Evolutionary conservation across 2,888 invertebrate genomes (phyloP), one percentile per base, ranked within the genome.

Genomic region (Meiosimyza decipiens): DNA sequence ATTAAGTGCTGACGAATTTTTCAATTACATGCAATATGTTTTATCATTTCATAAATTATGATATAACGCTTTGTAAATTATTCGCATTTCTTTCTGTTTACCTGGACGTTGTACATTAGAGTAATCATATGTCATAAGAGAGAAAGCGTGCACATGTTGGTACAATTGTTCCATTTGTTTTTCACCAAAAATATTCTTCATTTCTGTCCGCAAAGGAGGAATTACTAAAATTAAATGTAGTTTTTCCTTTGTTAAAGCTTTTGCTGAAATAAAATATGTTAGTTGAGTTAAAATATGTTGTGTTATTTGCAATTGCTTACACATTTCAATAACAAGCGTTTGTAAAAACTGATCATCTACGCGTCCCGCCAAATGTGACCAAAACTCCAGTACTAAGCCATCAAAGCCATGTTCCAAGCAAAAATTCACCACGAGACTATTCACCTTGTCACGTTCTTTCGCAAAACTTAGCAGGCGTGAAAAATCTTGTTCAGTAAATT

Each of bases 61-160:
- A 28, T 28, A 28, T 28, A 22, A 22, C 22, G 5, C 49, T 40
- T 40, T 15, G 7, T 52, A 50, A 11, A 51, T 16, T 16, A 65
- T 11, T n/a, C 13, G 1, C 1, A 47, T 6, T 49, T 59, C 51
- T 22, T 22, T 12, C 22, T 28, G 16, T 73, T 81, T 82, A 91
- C 94, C 95, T 80, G 95, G 95, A 80, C 93, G 90, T 83, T 94
- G 92, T 13, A 93, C 89, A 84, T 88, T 94, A 3, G 97, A 97
- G 86, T 91, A 98, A 85, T 98, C 98, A 83, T 98, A 98, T 0
- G 97, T 97, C 97, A 98, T 98, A n/a, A 98, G 89, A 50, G 97
- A 97, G 83, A 98, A 96, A 33, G 92, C 94, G 80, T 93, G 92
- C 0, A 98, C 91, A 84, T 92, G 89, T 6, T 93, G 91, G 75